These are phyloP conservation scores for Anoplopoma fimbria DNA, from an alignment of 2,113 vertebrate species.

Conservation along the genomic window DNA sequence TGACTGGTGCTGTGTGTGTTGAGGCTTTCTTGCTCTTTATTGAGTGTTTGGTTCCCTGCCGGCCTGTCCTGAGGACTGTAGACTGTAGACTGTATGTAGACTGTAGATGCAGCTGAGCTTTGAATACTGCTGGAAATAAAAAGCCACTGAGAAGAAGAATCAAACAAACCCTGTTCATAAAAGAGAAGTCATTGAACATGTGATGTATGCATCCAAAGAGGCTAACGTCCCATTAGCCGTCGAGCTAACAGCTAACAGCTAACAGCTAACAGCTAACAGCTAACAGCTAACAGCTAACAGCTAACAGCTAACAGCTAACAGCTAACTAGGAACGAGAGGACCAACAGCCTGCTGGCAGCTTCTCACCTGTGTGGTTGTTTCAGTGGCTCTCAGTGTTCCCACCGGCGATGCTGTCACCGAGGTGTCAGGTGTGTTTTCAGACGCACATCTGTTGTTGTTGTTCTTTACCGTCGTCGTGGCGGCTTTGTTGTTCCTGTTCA, in stretches of 20 bases:
- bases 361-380: slow-evolving; percentile 26
- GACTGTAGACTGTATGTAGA: slow-evolving; percentile 42
- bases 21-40: neutral
- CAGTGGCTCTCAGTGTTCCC: no score
- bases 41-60: neutral
- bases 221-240: slow-evolving; percentile 53
- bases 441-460: slow-evolving; percentile 34
- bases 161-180: neutral
- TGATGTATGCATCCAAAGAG: no score
- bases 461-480: slow-evolving; percentile 45
- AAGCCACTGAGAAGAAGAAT: neutral
- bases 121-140: slow-evolving; percentile 13
- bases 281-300: no score
- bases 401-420: slow-evolving; percentile 23
- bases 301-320: no score
- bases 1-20: no score
- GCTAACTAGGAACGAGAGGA: slow-evolving; percentile 5
- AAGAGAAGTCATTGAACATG: no score
- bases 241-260: slow-evolving; percentile 66
- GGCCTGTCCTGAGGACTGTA: slow-evolving; percentile 12
- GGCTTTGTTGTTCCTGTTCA: slow-evolving; percentile 81
- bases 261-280: no score
- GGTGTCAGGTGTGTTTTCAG: neutral
- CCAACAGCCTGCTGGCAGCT: slow-evolving; percentile 3
- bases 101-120: slow-evolving; percentile 51